Evolutionary conservation across 64 coral and sea anemone species (phyloP), one percentile per base, ranked within the genome.

Genomic region (Exaiptasia diaphana): DNA sequence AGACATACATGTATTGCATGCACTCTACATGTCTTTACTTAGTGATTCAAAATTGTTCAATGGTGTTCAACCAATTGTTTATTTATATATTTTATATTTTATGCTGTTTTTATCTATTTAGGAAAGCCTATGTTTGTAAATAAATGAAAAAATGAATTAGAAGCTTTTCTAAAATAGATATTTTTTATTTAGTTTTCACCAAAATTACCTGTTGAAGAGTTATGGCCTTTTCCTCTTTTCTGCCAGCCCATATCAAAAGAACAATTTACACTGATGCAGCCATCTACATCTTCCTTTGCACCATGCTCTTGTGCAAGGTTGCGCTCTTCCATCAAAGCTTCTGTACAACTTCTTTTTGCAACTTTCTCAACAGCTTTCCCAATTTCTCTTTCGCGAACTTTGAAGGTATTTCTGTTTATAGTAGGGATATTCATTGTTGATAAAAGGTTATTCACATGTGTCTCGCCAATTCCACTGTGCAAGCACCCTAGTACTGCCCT

Each of bases 381-480:
- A 53, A 86, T 68, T 33, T 92, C 81, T 38, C 50, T 61, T 64
- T 86, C 89, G 25, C 75, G 32, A 45, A 4, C 34, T 48, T 92
- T 92, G n/a, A 86, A 86, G 8, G 77, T 79, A n/a, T 34, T 40
- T 21, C 36, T 15, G 22, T 53, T 86, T 1, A 86, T 71, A 40
- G 82, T 3, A 41, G 90, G 90, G 10, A 86, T 55, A 52, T 91
- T 91, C 28, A 84, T 31, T 35, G 88, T 86, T 6, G 90, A 71
- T 18, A 85, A 41, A 10, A 85, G 14, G 50, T 78, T 86, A 39
- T 72, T 80, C 1, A 86, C 15, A 31, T 92, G 89, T 0, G 65
- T 80, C 4, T 85, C n/a, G 31, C 89, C 74, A 73, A 92, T 84
- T n/a, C 88, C 80, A 45, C 39, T 15, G 74, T 92, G 76, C 1